These are phyloP conservation scores for Sisor rabdophorus DNA, from an alignment of 2,113 vertebrate species.

Conservation along the genomic window DNA sequence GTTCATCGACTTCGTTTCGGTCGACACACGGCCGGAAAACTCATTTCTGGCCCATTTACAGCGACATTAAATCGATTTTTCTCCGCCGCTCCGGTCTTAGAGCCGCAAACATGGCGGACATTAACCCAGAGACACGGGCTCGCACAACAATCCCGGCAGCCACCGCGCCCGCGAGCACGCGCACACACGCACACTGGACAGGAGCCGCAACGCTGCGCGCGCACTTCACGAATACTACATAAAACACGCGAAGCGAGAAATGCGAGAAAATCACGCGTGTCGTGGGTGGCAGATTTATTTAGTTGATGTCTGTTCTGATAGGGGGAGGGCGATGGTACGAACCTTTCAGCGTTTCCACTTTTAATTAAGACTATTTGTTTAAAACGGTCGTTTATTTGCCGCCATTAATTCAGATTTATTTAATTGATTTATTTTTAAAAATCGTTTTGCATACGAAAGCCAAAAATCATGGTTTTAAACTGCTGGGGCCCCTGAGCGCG, in stretches of 20 bases:
- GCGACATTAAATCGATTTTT: constrained; percentile 72
- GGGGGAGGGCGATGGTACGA: no score
- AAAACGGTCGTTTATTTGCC: no score
- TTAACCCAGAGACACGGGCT: constrained; percentile 75
- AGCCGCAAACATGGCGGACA: constrained; percentile 94
- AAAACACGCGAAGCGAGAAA: not conserved
- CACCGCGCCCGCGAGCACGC: constrained; percentile 68
- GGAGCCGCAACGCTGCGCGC: not conserved
- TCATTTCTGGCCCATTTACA: constrained; percentile 55
- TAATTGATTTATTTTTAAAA: no score
- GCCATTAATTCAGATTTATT: no score
- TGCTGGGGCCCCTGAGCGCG: no score
- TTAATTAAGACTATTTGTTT: no score
- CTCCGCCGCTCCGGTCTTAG: constrained; percentile 78
- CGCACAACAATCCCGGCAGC: constrained; percentile 82
- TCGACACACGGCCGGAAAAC: constrained; percentile 66
- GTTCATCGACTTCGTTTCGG: constrained; percentile 71
- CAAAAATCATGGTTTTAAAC: no score
- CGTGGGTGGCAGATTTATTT: not conserved
- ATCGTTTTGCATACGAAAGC: no score
- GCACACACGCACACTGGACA: constrained; percentile 50
- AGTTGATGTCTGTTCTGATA: no score
- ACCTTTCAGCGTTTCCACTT: no score
- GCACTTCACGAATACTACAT: not conserved
- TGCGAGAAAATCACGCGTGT: not conserved